Base-by-base conservation (phyloP, 2,113 vertebrate species). In the Lepus timidus region DNA sequence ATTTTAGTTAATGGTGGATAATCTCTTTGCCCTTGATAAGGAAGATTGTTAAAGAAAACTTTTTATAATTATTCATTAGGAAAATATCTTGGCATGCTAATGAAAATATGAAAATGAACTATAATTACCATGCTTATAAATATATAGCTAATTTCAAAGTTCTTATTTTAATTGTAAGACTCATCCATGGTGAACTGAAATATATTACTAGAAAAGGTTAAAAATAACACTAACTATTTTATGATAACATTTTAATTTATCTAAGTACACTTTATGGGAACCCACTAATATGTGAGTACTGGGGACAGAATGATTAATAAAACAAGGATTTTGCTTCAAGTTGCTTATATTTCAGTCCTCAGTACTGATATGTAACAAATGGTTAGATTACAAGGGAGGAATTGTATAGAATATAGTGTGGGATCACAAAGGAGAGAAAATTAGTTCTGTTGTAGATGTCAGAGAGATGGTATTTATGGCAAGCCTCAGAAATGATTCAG, bases 31-130 rank as follows among this genome's bases (percentile, higher is more conserved):
- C 91, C 36, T 93, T 79, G 74, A 96, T 85, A 64, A 87, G 85
- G 58, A 90, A 64, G n/a, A 96, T 96, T 96, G 85, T 64, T 88
- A 36, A 82, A 36, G 82, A 95, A 97, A 95, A 71, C 90, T 58
- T 95, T 88, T 75, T 91, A 19, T 61, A 96, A 97, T 82, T 98
- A 89, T 93, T 93, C 71, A 82, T 93, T 29, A 95, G 83, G 13
- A 73, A 70, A 97, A 94, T 96, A 94, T 39, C 44, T 91, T 96
- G 52, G 2, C 82, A 80, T 58, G 33, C 82, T 94, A 97, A 96
- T 97, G 94, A 97, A 97, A 97, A 93, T 61, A 91, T 91, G 70
- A 95, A 89, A 88, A 80, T 85, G n/a, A 85, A 13, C 16, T 85
- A 80, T 91, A 85, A 70, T 94, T 82, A 22, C 74, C 14, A 76